These are phyloP conservation scores for Planococcus citri DNA, from an alignment of 1,140 invertebrate species.

Conservation along the genomic window DNA sequence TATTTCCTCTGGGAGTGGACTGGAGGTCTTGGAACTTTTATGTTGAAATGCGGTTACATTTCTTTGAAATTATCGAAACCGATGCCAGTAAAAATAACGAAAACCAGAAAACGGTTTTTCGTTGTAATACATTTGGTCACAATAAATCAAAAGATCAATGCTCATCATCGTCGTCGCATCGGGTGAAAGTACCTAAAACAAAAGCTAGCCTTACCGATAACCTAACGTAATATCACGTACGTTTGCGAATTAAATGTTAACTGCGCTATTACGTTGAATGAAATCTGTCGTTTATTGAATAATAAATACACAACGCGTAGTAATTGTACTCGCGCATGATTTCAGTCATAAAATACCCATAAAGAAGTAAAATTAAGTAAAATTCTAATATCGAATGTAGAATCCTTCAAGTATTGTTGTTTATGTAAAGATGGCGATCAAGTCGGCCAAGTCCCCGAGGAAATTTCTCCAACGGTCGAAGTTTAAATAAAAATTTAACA, in stretches of 20 bases:
- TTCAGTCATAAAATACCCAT: background rate
- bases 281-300: background rate
- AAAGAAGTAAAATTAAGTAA: background rate
- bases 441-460: background rate
- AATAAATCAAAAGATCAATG: background rate
- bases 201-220: background rate
- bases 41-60: conserved; percentile 7
- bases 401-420: background rate
- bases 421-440: background rate
- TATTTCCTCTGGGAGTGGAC: conserved; percentile 14
- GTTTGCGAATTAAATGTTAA: background rate
- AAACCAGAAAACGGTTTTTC: background rate
- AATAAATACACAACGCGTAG: background rate
- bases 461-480: background rate
- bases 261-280: background rate
- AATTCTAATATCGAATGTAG: background rate
- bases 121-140: background rate
- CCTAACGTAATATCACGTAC: background rate
- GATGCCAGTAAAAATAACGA: conserved; percentile 1
- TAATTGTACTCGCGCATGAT: background rate
- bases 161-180: background rate
- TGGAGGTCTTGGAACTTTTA: conserved; percentile 6
- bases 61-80: conserved; percentile 14
- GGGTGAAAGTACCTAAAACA: background rate
- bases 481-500: background rate